Percentiles rank a stretch among this genome's conserved stretches.
Conservation (phyloP, 2,113 vertebrate species). For the Antechinus flavipes region DNA sequence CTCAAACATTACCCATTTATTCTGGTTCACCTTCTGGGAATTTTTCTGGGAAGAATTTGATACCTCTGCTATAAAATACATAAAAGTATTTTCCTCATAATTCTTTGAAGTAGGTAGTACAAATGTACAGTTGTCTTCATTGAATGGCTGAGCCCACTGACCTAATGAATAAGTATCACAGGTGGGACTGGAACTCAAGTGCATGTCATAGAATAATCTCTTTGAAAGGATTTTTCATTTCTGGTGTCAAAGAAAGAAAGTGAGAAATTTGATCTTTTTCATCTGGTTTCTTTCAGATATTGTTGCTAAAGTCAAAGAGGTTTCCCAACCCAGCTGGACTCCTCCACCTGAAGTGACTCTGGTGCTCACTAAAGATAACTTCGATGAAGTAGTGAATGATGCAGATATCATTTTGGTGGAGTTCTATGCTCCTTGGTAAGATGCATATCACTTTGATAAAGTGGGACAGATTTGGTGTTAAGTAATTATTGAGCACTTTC, state of each 20-base stretch:
- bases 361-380: constrained; percentile 95
- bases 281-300: constrained; percentile 87
- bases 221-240: neutral
- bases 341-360: constrained; percentile 95
- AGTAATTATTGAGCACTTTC: neutral
- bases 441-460: neutral
- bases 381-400: constrained; percentile 90
- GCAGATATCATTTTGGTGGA: constrained; percentile 98
- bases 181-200: neutral
- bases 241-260: neutral
- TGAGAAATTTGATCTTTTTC: neutral
- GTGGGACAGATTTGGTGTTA: neutral
- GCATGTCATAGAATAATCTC: neutral
- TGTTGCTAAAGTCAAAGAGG: constrained; percentile 91
- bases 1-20: neutral
- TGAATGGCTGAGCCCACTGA: neutral
- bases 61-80: neutral
- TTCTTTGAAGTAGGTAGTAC: neutral
- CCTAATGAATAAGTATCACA: neutral
- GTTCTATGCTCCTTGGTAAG: constrained; percentile 99
- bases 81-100: neutral
- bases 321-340: constrained; percentile 94
- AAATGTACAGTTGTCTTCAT: neutral
- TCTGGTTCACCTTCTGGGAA: neutral
- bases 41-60: neutral